Base-by-base conservation (phyloP, 2,113 vertebrate species). In the Lamprologus lemairii region DNA sequence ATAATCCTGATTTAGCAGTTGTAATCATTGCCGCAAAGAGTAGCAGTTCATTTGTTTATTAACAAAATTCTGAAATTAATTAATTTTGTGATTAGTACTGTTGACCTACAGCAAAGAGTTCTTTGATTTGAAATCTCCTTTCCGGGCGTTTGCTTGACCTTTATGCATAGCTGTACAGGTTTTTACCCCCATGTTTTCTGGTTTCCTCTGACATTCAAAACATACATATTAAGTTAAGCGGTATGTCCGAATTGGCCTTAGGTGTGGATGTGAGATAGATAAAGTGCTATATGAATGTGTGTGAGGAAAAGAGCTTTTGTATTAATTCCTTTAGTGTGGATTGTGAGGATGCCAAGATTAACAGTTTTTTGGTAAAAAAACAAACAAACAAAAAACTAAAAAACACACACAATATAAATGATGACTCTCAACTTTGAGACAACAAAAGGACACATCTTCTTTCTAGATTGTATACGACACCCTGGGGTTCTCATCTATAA, bases 371-470 rank as follows among this genome's bases (percentile, higher is more conserved):
- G 28, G 13, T 14, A 4, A 68, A 37, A 37, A 6, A 57, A 16
- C 4, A 45, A 14, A 45, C 3, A 45, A 45, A 13, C 9, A 11
- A 63, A 33, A 63, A 17, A 5, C 42, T 4, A 17, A 26, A 8
- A 68, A 14, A 6, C 6, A 35, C 55, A 9, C 11, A 23, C 3
- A 4, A 81, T 47, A 86, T 23, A 55, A 91, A 84, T 49, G 57
- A 79, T 58, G 26, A 58, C 8, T 33, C 53, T 86, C 17, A 16
- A 21, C 80, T 35, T 17, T 4, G 47, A 81, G 55, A 73, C 71
- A 68, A 85, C 58, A 11, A 86, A 85, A 82, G 58, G 81, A 86
- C 87, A 58, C 60, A 21, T 89, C 28, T 68, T 90, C 65, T 85
- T 81, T 81, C 60, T 47, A 78, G 53, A 63, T 68, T 80, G 40